These are phyloP conservation scores for Rhizoglyphus robini DNA, from an alignment of 1,140 invertebrate genomes.

Conservation along the genomic window DNA sequence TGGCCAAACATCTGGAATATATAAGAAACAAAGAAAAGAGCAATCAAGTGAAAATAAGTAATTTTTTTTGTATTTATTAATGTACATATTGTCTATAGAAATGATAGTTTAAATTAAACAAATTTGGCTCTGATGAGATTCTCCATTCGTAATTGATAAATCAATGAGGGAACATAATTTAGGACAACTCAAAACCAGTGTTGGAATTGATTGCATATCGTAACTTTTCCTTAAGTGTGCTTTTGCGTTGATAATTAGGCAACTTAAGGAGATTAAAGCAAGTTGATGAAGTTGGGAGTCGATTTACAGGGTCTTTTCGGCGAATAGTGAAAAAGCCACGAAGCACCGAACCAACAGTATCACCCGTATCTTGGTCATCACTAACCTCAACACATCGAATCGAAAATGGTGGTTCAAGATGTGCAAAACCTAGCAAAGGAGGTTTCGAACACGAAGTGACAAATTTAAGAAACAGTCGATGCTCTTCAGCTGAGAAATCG, in stretches of 20 bases:
- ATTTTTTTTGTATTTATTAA: background rate
- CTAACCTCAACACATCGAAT: constrained; percentile 58
- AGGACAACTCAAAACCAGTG: constrained; percentile 94
- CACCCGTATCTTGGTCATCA: constrained; percentile 61
- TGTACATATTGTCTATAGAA: background rate
- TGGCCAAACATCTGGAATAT: background rate
- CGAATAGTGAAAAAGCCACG: constrained; percentile 94
- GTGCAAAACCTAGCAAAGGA: constrained; percentile 88
- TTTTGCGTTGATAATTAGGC: constrained; percentile 95
- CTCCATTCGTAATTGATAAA: background rate
- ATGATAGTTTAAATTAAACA: background rate
- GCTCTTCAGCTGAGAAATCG: constrained; percentile 83
- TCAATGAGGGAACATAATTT: constrained; percentile 28
- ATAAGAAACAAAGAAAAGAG: background rate
- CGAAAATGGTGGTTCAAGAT: constrained; percentile 95
- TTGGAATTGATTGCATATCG: constrained; percentile 93
- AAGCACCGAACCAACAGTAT: constrained; percentile 89
- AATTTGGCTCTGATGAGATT: background rate
- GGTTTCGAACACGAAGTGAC: constrained; percentile 97
- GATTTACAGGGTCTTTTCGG: constrained; percentile 84
- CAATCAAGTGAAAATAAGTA: background rate
- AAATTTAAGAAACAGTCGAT: constrained; percentile 93
- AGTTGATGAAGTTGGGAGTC: constrained; percentile 93
- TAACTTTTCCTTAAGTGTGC: constrained; percentile 83
- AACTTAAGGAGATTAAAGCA: constrained; percentile 98